These are phyloP conservation scores for Athrips mouffetella DNA, from an alignment of 2,888 invertebrate species.

Conservation along the genomic window DNA sequence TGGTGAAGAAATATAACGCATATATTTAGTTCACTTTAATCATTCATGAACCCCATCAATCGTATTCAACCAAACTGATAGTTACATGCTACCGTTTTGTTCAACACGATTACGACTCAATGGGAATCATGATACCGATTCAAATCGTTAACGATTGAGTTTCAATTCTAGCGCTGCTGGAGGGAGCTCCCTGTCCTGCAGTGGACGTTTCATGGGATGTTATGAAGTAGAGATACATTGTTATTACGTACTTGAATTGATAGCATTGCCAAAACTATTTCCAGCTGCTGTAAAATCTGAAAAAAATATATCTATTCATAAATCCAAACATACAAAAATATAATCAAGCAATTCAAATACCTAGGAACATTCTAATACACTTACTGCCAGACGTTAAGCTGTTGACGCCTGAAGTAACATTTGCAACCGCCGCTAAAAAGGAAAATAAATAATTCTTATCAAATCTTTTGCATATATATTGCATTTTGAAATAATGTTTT, in stretches of 20 bases:
- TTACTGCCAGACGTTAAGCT: background rate
- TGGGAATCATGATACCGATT: too few relatives aligned
- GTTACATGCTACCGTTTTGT: too few relatives aligned
- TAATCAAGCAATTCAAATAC: background rate
- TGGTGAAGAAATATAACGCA: too few relatives aligned
- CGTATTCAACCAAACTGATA: too few relatives aligned
- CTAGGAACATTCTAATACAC: slow-evolving; percentile 6
- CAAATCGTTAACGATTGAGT: too few relatives aligned
- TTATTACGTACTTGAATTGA: background rate
- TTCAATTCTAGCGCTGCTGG: too few relatives aligned
- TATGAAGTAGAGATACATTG: background rate
- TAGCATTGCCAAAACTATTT: background rate
- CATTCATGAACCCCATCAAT: too few relatives aligned
- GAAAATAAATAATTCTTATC: background rate
- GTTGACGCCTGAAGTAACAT: background rate
- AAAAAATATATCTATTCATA: background rate
- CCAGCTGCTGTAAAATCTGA: background rate
- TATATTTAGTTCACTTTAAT: too few relatives aligned
- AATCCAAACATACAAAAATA: slow-evolving; percentile 3
- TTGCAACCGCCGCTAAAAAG: background rate
- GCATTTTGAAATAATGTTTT: too few relatives aligned
- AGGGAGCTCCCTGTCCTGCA: too few relatives aligned
- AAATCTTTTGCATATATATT: slow-evolving; percentile 11
- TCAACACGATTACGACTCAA: too few relatives aligned
- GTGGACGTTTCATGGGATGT: too few relatives aligned